Evolutionary conservation across 2,888 invertebrate species (phyloP), one percentile per base, ranked within the genome.

Genomic region (Acronicta leporina): DNA sequence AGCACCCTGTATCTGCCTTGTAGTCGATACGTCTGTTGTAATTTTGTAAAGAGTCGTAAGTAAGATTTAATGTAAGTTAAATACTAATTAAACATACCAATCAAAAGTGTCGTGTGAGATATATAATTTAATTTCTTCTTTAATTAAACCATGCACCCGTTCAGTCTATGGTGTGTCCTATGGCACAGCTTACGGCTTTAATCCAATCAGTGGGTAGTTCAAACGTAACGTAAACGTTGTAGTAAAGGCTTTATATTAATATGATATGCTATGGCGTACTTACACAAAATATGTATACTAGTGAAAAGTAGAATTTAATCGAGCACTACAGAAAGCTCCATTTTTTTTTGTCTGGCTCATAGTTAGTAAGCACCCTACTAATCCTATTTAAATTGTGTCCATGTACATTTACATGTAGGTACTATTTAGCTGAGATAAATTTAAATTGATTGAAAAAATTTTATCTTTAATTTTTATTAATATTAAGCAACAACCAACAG

Each of bases 11-110:
- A 90, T 90, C 91, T 90, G 89, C 89, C 90, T 88, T 90, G 83
- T 91, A 92, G 93, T 92, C 89, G 92, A 88, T 92, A 92, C 85
- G 91, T 90, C 92, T 90, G 92, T 92, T 94, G 94, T 94, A 94
- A 92, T 94, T 91, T 94, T 94, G 94, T 94, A 94, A 94, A 94
- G 94, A 94, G 93, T 94, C 94, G 92, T 93, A 92, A 90, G 89
- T 92, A 92, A 94, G 92, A 82, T 84, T 79, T 91, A 90, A 85
- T 79, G 75, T 94, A 93, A 92, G 94, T 90, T 92, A 81, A 75
- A 71, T 57, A 72, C 41, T 73, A 68, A 76, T 76, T 76, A 77
- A 77, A 77, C 92, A 90, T 93, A 94, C 93, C 92, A 92, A 93
- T 92, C 90, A 91, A 91, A 89, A 84, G 87, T 91, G 91, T 92